A percentile compares a stretch with the other conserved stretches of the same genome.
Conservation (phyloP, 2,888 invertebrate genomes). For the Synanthedon andrenaeformis region DNA sequence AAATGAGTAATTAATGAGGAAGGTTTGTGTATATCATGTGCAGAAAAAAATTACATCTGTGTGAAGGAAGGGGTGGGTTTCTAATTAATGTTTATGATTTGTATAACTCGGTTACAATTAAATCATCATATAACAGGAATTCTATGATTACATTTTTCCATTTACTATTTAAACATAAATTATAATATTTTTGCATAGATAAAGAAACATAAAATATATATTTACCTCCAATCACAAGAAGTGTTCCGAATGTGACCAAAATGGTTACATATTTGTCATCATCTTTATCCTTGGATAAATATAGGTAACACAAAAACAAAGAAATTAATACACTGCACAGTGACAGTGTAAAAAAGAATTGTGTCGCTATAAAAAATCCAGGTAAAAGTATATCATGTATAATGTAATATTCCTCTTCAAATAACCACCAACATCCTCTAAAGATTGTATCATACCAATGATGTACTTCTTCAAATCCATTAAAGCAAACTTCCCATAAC, state of each 20-base stretch:
- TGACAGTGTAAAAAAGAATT: slow-evolving; percentile 92
- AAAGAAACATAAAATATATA: not conserved
- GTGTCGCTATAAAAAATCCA: slow-evolving; percentile 92
- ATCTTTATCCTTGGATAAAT: slow-evolving; percentile 79
- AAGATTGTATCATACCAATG: slow-evolving; percentile 87
- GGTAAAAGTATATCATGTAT: slow-evolving; percentile 91
- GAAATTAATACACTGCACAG: slow-evolving; percentile 84
- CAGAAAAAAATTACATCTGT: too few species aligned
- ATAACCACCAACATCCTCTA: slow-evolving; percentile 95
- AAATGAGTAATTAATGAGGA: too few species aligned
- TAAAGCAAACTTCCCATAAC: slow-evolving; percentile 95
- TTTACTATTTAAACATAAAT: too few species aligned
- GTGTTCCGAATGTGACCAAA: slow-evolving; percentile 79
- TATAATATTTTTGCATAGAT: too few species aligned
- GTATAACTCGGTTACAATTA: too few species aligned
- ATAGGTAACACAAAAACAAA: slow-evolving; percentile 78
- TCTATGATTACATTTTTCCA: too few species aligned
- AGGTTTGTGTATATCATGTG: not conserved
- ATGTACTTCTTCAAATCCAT: slow-evolving; percentile 86
- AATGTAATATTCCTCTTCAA: slow-evolving; percentile 96
- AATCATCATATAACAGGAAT: too few species aligned
- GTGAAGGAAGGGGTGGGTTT: too few species aligned
- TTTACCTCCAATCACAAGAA: slow-evolving; percentile 75
- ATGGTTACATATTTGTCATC: slow-evolving; percentile 82
- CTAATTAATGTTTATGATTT: too few species aligned